Conservation (phyloP, 2,113 vertebrate species). For the Apteryx owenii region DNA sequence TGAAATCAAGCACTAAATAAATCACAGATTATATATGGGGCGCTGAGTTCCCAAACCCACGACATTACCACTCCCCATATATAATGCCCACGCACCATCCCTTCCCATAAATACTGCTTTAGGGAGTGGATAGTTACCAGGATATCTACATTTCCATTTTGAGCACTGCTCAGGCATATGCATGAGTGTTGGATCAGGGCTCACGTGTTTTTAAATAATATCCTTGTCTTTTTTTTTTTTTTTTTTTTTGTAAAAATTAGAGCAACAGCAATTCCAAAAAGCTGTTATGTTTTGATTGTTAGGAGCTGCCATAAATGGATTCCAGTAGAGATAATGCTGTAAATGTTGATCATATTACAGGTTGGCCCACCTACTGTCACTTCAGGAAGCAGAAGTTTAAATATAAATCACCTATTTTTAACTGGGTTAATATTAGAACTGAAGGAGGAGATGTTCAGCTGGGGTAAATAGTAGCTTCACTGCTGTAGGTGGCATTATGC, state of each 20-base stretch:
- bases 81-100: accelerated
- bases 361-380: constrained; percentile 32
- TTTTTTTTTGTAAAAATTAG: constrained; percentile 1
- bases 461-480: background rate
- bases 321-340: constrained; percentile 34
- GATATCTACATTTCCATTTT: background rate
- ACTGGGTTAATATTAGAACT: background rate
- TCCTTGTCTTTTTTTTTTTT: background rate
- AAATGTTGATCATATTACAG: constrained; percentile 28
- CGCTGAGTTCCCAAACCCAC: background rate
- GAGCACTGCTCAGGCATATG: background rate
- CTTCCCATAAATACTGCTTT: background rate
- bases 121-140: background rate
- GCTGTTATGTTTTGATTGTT: constrained; percentile 19
- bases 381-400: constrained; percentile 41
- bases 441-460: background rate
- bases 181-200: background rate
- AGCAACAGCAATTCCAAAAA: background rate
- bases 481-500: background rate
- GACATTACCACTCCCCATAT: background rate
- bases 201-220: background rate
- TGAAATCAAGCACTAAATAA: background rate
- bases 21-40: background rate
- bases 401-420: constrained; percentile 45
- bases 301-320: constrained; percentile 3